Evolutionary conservation across 2,888 invertebrate species (phyloP).

Genomic region (Drosophila meridionalis): DNA sequence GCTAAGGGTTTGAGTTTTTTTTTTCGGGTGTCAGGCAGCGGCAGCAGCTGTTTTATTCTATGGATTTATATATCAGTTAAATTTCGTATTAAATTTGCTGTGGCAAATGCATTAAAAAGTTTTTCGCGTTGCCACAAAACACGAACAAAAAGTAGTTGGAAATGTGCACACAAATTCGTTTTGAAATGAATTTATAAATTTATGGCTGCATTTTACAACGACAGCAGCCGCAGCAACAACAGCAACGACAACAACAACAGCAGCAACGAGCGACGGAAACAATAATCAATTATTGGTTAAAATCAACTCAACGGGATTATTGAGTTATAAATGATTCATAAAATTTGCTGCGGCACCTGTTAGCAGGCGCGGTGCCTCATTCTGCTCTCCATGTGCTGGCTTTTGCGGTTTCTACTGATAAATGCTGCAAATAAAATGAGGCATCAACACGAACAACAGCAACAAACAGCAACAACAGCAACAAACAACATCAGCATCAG

Average conservation of each 20-base stretch:
- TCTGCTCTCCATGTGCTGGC: slow-evolving; percentile 23
- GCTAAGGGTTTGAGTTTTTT: slow-evolving; percentile 1
- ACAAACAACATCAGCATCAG: not conserved
- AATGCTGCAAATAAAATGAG: slow-evolving; percentile 70
- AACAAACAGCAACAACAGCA: slow-evolving; percentile 24
- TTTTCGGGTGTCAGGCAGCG: slow-evolving; percentile 4
- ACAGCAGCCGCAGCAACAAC: slow-evolving; percentile 11
- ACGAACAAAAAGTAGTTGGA: slow-evolving; percentile 5
- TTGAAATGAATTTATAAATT: slow-evolving; percentile 66
- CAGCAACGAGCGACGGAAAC: slow-evolving; percentile 48
- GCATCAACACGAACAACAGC: slow-evolving; percentile 43
- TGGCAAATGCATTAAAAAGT: slow-evolving; percentile 28
- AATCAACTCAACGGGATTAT: slow-evolving; percentile 78
- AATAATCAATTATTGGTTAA: slow-evolving; percentile 78
- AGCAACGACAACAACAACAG: slow-evolving; percentile 13
- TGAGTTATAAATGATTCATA: slow-evolving; percentile 78
- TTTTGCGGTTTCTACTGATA: slow-evolving; percentile 72
- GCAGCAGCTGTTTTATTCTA: slow-evolving; percentile 32
- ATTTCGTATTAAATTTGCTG: slow-evolving; percentile 38
- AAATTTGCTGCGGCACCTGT: slow-evolving; percentile 75
- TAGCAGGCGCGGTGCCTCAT: slow-evolving; percentile 7
- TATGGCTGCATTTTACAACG: slow-evolving; percentile 48
- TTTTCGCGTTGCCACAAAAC: slow-evolving; percentile 46
- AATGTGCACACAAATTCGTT: slow-evolving; percentile 40
- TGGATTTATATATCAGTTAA: slow-evolving; percentile 36